phyloP scores from a whole-genome alignment of 1,140 invertebrate genomes.

The Goniozus legneri region DNA sequence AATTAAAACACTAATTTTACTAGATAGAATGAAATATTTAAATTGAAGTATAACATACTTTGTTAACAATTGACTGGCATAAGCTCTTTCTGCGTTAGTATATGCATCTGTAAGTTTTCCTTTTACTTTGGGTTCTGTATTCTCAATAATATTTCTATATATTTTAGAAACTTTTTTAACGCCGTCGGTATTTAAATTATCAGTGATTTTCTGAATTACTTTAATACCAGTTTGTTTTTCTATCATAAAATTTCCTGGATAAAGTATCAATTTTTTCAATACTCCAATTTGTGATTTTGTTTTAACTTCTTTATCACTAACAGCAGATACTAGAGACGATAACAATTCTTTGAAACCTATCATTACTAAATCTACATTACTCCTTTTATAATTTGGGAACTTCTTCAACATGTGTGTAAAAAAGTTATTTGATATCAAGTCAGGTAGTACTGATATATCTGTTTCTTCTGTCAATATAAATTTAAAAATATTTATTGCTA shows the following conservation, averaged over 20 bases:
- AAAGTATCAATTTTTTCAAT: conserved; percentile 62
- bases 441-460: conserved; percentile 52
- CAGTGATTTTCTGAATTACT: conserved; percentile 61
- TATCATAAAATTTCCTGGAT: conserved; percentile 67
- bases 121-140: conserved; percentile 49
- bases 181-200: conserved; percentile 58
- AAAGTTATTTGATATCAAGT: conserved; percentile 56
- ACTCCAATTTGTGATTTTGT: conserved; percentile 56
- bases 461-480: conserved; percentile 53
- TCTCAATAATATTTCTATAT: conserved; percentile 59
- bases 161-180: conserved; percentile 61
- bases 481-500: conserved; percentile 55
- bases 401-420: conserved; percentile 57
- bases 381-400: conserved; percentile 53
- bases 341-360: conserved; percentile 54
- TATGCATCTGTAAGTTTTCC: conserved; percentile 54
- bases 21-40: background rate
- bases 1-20: no score
- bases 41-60: conserved; percentile 22
- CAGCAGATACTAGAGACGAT: conserved; percentile 49
- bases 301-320: conserved; percentile 53
- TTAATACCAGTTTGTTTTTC: conserved; percentile 66
- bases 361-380: conserved; percentile 49
- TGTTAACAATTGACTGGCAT: conserved; percentile 63
- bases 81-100: conserved; percentile 65